Evolutionary conservation across 2,797 vertebrate species (phyloP).

Genomic region (Micrastur ruficollis): DNA sequence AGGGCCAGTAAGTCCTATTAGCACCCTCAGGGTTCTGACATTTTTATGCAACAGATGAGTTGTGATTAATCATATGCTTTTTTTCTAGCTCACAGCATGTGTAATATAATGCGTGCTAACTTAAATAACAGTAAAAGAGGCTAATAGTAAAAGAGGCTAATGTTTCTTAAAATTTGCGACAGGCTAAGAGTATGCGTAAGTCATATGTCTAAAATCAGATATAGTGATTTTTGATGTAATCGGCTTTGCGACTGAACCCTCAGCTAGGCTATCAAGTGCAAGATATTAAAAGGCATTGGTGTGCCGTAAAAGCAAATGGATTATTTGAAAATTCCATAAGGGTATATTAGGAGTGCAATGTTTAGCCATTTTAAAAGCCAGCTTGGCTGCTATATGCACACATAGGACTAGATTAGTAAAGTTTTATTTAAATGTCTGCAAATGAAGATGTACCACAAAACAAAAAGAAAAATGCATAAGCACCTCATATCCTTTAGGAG

Average conservation of each 20-base stretch:
- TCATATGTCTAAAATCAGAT: not conserved
- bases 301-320: not conserved
- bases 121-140: not conserved
- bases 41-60: not conserved
- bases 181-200: fast-evolving
- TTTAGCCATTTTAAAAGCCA: not conserved
- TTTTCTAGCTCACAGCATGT: not conserved
- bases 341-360: not conserved
- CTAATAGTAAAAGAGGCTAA: not conserved
- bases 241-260: not conserved
- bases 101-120: not conserved
- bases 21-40: not conserved
- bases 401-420: not conserved
- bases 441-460: not conserved
- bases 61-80: not conserved
- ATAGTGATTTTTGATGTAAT: not conserved
- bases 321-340: not conserved
- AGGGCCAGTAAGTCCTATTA: not conserved
- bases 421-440: not conserved
- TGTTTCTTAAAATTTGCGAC: not conserved
- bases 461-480: not conserved
- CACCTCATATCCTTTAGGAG: not conserved
- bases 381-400: not conserved
- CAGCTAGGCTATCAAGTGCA: not conserved
- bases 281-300: not conserved